phyloP scores from a whole-genome alignment of 2,797 vertebrate species.

The Centroberyx gerrardi region DNA sequence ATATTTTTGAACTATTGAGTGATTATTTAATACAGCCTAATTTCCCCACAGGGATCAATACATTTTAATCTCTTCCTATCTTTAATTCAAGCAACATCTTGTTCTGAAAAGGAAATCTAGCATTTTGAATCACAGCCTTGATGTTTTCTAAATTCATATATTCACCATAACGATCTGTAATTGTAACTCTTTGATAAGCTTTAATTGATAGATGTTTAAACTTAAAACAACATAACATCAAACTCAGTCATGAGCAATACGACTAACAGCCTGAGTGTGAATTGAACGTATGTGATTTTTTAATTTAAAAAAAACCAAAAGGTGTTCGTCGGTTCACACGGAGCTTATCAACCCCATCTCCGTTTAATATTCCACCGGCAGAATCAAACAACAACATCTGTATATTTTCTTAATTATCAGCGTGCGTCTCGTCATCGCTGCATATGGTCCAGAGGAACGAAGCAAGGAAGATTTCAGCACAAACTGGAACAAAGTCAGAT shows the following conservation, averaged over 20 bases:
- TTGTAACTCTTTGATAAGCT: conserved; percentile 52
- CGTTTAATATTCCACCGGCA: conserved; percentile 50
- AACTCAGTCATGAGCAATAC: neutral
- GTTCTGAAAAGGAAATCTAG: too few species aligned
- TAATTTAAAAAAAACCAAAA: conserved; percentile 41
- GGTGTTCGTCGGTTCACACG: conserved; percentile 51
- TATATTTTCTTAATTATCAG: conserved; percentile 65
- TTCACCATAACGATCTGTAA: conserved; percentile 21
- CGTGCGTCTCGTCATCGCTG: conserved; percentile 50
- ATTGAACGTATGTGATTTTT: conserved; percentile 32
- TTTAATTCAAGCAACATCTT: too few species aligned
- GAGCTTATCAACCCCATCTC: conserved; percentile 45
- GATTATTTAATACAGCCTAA: neutral
- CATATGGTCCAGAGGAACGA: conserved; percentile 54
- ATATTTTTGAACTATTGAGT: conserved; percentile 7
- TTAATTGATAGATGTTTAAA: conserved; percentile 53
- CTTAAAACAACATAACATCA: conserved; percentile 46
- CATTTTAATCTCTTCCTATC: conserved; percentile 9
- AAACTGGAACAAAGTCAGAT: conserved; percentile 32
- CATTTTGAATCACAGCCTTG: neutral
- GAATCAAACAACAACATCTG: conserved; percentile 71
- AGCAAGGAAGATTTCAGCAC: conserved; percentile 36
- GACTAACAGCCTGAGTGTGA: conserved; percentile 46
- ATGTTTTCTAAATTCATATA: neutral
- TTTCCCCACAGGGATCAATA: conserved; percentile 3